These are phyloP conservation scores for Takifugu flavidus DNA, from an alignment of 2,113 vertebrate species.

Conservation along the genomic window DNA sequence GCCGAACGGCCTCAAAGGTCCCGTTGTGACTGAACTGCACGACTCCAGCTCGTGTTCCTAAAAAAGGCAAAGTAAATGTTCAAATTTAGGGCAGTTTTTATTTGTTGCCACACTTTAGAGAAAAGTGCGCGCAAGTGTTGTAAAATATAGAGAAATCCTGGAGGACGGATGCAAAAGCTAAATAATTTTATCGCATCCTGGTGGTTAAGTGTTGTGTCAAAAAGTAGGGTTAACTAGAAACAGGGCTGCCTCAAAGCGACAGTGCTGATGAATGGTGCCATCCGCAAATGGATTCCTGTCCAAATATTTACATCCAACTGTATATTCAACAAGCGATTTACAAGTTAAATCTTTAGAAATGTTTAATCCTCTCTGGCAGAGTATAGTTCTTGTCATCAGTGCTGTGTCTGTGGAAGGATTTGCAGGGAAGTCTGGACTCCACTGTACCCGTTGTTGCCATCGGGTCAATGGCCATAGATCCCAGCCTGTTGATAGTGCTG, in stretches of 20 bases:
- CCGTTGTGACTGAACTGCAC: slow-evolving; percentile 96
- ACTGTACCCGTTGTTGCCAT: slow-evolving; percentile 80
- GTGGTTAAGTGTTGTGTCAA: neutral
- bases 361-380: slow-evolving; percentile 8
- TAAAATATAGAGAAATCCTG: no score
- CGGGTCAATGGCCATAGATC: slow-evolving; percentile 88
- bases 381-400: neutral
- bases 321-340: slow-evolving; percentile 4
- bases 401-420: slow-evolving; percentile 8
- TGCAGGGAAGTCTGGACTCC: neutral
- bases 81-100: neutral
- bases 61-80: neutral
- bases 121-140: no score
- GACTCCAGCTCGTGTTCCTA: slow-evolving; percentile 92
- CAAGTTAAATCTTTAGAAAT: slow-evolving; percentile 15
- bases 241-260: neutral
- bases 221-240: neutral
- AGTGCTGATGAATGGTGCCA: neutral
- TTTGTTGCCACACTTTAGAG: neutral
- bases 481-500: slow-evolving; percentile 90
- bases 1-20: slow-evolving; percentile 91
- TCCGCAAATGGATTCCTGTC: neutral
- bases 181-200: neutral
- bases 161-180: neutral
- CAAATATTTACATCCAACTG: neutral